A percentile compares a stretch with the other conserved stretches of the same genome.
These are phyloP conservation scores for Anoura caudifer DNA, from an alignment of 2,113 vertebrate genomes.

Conservation along the genomic window DNA sequence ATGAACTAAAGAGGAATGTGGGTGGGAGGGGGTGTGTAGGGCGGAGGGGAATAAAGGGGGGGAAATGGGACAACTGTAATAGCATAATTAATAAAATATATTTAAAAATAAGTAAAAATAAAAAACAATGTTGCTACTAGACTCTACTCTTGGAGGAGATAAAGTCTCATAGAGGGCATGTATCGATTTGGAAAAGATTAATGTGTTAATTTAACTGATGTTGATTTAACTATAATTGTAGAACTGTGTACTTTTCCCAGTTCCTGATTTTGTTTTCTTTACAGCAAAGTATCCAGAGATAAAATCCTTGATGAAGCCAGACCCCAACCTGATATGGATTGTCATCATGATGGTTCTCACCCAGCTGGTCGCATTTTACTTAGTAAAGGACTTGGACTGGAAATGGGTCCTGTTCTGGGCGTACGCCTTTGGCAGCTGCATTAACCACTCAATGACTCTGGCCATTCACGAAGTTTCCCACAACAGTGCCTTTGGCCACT, in stretches of 20 bases:
- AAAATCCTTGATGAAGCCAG: conserved; percentile 95
- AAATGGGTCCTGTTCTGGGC: conserved; percentile 99
- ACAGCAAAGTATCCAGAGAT: conserved; percentile 97
- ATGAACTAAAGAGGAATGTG: too few species aligned
- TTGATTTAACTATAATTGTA: neutral
- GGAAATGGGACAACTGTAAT: too few species aligned
- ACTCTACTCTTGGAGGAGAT: neutral
- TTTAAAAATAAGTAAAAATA: too few species aligned
- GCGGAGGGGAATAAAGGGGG: too few species aligned
- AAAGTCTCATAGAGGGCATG: neutral
- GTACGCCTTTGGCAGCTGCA: conserved; percentile 92
- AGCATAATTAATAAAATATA: too few species aligned
- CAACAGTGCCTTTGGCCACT: conserved; percentile 94
- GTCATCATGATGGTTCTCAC: conserved; percentile 88
- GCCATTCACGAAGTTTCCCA: conserved; percentile 98
- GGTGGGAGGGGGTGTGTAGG: too few species aligned
- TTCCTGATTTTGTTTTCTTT: conserved; percentile 44
- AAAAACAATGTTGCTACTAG: neutral
- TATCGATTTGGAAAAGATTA: neutral
- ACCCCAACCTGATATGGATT: conserved; percentile 92
- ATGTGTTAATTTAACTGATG: neutral
- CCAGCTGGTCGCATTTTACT: conserved; percentile 91
- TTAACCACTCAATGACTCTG: conserved; percentile 97
- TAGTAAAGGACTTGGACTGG: conserved; percentile 97
- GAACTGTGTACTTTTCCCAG: neutral